Base-by-base conservation (phyloP, 2,797 vertebrate species). In the Epinephelus awoara region DNA sequence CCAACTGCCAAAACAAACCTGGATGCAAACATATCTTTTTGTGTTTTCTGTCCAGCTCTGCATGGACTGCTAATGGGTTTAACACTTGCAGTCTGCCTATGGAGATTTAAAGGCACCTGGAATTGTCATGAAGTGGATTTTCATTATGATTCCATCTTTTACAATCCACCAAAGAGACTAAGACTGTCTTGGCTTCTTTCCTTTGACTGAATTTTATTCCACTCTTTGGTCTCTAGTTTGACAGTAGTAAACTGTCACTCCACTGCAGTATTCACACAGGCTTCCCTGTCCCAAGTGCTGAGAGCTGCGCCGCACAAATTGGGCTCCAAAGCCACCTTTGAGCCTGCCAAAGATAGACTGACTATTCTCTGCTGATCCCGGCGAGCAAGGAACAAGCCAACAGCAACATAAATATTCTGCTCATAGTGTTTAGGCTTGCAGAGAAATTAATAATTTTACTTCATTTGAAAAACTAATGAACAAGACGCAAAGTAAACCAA, bases 91-190 rank as follows among this genome's bases (percentile, higher is more conserved):
- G 66, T 58, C 72, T 64, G 79, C 82, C 88, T 89, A 15, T 68
- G 57, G 84, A 79, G 78, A 84, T 88, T 89, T 90, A 75, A 78
- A 82, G 54, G 52, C 84, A 89, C 67, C 90, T 90, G 89, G 84
- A 86, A 86, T 82, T 85, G 83, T 77, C 68, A 88, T 91, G 52
- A 75, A 79, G 50, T 56, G 27, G 50, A 63, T 79, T 87, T 85
- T 84, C 44, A 65, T 68, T 56, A 50, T 67, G 72, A 79, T 85
- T 84, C 46, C 59, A 59, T 27, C 67, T 68, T 83, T 85, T 79
- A 80, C 68, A 74, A 25, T 86, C 65, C 84, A 87, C 74, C n/a
- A 49, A 71, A 75, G 73, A 70, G 59, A 72, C 65, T 59, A 18
- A 66, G 66, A 67, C 58, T 62, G 47, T 77, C 66, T 79, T 13